A percentile compares a stretch with the other conserved stretches of the same genome.
Evolutionary conservation across 2,113 vertebrate species (phyloP).

Genomic region (Dascyllus trimaculatus): DNA sequence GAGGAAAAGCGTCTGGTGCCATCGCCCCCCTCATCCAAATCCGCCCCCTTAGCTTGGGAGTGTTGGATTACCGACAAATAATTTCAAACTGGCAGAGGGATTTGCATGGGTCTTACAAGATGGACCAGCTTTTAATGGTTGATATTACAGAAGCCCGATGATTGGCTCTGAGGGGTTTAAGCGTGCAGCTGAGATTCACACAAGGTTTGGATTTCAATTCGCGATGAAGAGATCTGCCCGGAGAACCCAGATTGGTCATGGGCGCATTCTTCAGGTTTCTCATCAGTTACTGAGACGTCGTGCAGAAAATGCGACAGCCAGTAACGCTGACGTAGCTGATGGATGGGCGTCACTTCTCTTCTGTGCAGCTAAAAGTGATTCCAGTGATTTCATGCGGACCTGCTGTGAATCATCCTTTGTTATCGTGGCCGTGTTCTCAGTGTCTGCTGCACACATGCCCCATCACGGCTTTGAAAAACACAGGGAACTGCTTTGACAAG

Average conservation of each 20-base stretch:
- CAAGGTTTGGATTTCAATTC: conserved; percentile 76
- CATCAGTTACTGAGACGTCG: conserved; percentile 46
- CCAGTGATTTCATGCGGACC: conserved; percentile 49
- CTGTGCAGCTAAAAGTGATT: conserved; percentile 18
- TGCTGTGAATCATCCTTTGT: conserved; percentile 22
- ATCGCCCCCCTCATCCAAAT: conserved; percentile 31
- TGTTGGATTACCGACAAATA: conserved; percentile 57
- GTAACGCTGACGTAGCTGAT: conserved; percentile 27
- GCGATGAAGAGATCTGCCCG: conserved; percentile 39
- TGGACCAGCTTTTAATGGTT: conserved; percentile 58
- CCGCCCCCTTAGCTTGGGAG: conserved; percentile 27
- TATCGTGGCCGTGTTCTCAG: neutral
- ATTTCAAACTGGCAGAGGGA: conserved; percentile 47
- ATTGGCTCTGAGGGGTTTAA: conserved; percentile 27
- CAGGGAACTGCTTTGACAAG: conserved; percentile 23
- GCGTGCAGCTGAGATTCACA: conserved; percentile 57
- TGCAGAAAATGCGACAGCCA: conserved; percentile 26
- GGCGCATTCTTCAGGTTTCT: conserved; percentile 53
- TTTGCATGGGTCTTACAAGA: conserved; percentile 72
- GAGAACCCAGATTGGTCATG: conserved; percentile 54
- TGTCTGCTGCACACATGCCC: neutral
- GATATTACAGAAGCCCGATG: conserved; percentile 59
- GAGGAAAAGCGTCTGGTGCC: neutral
- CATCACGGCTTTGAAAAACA: conserved; percentile 34
- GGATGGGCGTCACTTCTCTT: conserved; percentile 25